Evolutionary conservation across 1,140 invertebrate genomes (phyloP).

Genomic region (Drosophila prosaltans): DNA sequence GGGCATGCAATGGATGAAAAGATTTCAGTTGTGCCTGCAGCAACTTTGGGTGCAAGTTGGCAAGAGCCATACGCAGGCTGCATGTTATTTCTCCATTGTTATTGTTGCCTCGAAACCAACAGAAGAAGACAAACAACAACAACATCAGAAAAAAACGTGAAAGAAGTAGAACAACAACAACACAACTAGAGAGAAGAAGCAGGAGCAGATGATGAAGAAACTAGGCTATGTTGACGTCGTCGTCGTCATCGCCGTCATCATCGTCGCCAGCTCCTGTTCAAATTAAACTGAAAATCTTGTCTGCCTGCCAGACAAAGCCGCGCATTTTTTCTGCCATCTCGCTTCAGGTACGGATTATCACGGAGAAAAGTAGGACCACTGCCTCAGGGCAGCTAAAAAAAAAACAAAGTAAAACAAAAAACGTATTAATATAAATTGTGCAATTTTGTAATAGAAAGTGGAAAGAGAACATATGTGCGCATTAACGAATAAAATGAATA

Average conservation of each 20-base stretch:
- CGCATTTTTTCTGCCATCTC: conserved; percentile 40
- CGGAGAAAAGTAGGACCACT: neutral
- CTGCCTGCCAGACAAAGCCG: conserved; percentile 45
- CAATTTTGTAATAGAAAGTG: too few species aligned
- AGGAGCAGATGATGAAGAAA: conserved; percentile 36
- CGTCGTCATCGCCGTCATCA: neutral
- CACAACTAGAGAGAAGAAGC: neutral
- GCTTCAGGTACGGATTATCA: neutral
- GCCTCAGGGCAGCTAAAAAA: neutral
- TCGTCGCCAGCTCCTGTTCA: conserved; percentile 66
- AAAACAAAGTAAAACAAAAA: neutral
- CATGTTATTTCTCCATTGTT: conserved; percentile 49
- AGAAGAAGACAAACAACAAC: conserved; percentile 31
- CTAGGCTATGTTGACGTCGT: conserved; percentile 63
- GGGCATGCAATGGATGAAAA: conserved; percentile 40
- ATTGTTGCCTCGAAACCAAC: conserved; percentile 43
- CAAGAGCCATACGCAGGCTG: conserved; percentile 56
- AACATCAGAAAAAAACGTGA: neutral
- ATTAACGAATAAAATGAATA: too few species aligned
- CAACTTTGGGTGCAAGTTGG: conserved; percentile 50
- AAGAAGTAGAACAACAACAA: conserved; percentile 1
- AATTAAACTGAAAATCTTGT: conserved; percentile 80
- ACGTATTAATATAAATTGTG: neutral
- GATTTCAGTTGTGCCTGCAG: conserved; percentile 56
- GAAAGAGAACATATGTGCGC: too few species aligned